These are phyloP conservation scores for Drosophila tripunctata DNA, from an alignment of 2,888 invertebrate genomes.

Conservation along the genomic window DNA sequence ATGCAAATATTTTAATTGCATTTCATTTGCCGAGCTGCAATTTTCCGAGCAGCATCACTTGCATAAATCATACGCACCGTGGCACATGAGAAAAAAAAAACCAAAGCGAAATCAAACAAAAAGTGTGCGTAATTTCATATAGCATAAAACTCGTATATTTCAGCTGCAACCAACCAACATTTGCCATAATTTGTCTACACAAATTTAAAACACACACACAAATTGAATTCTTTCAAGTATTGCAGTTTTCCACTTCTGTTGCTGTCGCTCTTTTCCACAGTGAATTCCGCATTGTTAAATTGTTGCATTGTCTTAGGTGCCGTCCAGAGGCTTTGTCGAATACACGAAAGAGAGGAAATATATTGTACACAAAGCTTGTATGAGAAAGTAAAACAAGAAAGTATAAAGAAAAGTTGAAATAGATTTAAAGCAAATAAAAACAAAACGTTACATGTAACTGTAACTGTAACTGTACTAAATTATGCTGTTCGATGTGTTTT, in stretches of 20 bases:
- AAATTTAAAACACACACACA: too few relatives aligned
- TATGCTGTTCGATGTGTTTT: conserved; percentile 43
- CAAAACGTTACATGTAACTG: conserved; percentile 11
- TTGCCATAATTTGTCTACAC: too few relatives aligned
- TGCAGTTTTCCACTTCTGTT: too few relatives aligned
- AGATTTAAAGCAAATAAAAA: conserved; percentile 4
- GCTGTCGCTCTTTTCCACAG: conserved; percentile 3
- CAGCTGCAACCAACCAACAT: conserved; percentile 2
- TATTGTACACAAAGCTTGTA: conserved; percentile 44
- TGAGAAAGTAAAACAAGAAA: conserved; percentile 26
- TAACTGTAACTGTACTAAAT: conserved; percentile 14
- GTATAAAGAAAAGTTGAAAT: conserved; percentile 19
- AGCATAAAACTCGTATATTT: conserved; percentile 2
- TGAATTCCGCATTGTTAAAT: conserved; percentile 24
- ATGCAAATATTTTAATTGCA: conserved; percentile 75
- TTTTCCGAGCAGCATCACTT: conserved; percentile 26
- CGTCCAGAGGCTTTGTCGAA: conserved; percentile 83
- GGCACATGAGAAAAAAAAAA: conserved; percentile 22
- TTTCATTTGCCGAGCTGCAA: conserved; percentile 55
- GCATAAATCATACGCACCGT: conserved; percentile 70
- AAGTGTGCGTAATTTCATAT: background rate
- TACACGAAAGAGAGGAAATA: conserved; percentile 31
- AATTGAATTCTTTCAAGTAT: too few relatives aligned
- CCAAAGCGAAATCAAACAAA: conserved; percentile 1
- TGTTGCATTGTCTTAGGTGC: conserved; percentile 77